Conservation (phyloP, 1,140 invertebrate species). For the Drosophila serrata region DNA sequence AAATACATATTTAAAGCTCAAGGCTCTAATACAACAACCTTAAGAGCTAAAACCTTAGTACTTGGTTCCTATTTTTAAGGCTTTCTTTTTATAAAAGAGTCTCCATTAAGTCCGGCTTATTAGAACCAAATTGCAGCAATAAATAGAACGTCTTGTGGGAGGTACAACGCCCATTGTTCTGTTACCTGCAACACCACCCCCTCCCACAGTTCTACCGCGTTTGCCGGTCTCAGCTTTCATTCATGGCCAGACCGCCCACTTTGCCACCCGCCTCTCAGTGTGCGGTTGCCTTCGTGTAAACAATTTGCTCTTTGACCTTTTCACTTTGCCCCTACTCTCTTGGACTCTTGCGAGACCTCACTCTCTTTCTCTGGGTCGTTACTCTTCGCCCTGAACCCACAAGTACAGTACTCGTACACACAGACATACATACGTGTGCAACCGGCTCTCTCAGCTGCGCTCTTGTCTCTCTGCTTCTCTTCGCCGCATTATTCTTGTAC, state of each 20-base stretch:
- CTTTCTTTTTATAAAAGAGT: no score
- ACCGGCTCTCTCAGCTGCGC: constrained; percentile 25
- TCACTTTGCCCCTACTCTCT: constrained; percentile 6
- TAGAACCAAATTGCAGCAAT: constrained; percentile 1
- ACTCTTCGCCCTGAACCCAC: constrained; percentile 31
- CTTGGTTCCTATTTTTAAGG: not conserved
- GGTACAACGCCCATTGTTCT: constrained; percentile 1
- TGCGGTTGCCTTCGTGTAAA: constrained; percentile 57
- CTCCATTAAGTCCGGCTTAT: constrained; percentile 1
- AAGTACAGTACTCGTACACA: constrained; percentile 47
- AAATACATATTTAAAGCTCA: not conserved
- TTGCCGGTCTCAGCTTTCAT: constrained; percentile 72
- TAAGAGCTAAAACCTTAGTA: not conserved
- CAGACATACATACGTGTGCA: constrained; percentile 11
- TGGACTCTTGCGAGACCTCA: constrained; percentile 7
- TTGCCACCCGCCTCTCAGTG: not conserved
- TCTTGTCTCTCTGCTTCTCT: constrained; percentile 55
- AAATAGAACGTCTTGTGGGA: constrained; percentile 1
- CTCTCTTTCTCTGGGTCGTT: constrained; percentile 4
- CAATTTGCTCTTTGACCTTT: constrained; percentile 79
- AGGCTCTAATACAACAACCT: not conserved
- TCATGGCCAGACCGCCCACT: constrained; percentile 64
- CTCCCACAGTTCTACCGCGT: not conserved
- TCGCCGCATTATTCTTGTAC: constrained; percentile 64
- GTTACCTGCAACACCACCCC: constrained; percentile 5